Percentiles rank a stretch among this genome's conserved stretches.
phyloP scores from a whole-genome alignment of 1,140 invertebrate genomes.

The Drosophila trapezifrons region DNA sequence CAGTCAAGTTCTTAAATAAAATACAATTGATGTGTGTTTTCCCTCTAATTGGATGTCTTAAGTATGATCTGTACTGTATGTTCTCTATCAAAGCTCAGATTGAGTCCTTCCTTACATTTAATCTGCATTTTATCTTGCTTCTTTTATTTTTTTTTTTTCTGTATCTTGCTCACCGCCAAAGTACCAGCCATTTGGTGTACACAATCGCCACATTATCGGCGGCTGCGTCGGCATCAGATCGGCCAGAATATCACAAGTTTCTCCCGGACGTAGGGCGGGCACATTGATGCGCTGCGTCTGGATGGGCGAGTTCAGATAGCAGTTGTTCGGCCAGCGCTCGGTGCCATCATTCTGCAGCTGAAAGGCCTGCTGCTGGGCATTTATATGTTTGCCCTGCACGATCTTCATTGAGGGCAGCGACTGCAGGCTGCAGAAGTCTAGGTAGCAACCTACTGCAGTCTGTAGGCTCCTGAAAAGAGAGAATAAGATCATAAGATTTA shows the following conservation, averaged over 20 bases:
- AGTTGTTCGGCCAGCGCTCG: slow-evolving; percentile 91
- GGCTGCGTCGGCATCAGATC: slow-evolving; percentile 89
- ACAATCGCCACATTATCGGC: slow-evolving; percentile 92
- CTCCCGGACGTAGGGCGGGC: slow-evolving; percentile 87
- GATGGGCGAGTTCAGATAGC: slow-evolving; percentile 88
- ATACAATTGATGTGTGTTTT: too few relatives aligned
- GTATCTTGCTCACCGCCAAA: slow-evolving; percentile 89
- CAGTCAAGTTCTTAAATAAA: too few relatives aligned
- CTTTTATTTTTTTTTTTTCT: too few relatives aligned
- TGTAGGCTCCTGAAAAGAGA: slow-evolving; percentile 93
- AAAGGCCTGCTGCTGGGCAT: slow-evolving; percentile 89
- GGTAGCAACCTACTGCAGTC: slow-evolving; percentile 97
- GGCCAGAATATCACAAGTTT: slow-evolving; percentile 88
- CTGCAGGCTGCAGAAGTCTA: slow-evolving; percentile 89
- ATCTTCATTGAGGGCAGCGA: slow-evolving; percentile 91
- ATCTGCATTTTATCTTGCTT: not conserved
- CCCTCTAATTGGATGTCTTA: not conserved
- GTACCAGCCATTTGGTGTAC: slow-evolving; percentile 90
- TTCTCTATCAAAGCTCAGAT: too few relatives aligned
- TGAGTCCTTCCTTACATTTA: not conserved
- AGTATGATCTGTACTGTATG: too few relatives aligned
- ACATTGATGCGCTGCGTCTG: slow-evolving; percentile 86
- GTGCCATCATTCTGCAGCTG: slow-evolving; percentile 91
- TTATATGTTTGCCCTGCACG: slow-evolving; percentile 86
- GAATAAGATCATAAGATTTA: not conserved